Evolutionary conservation across 2,888 invertebrate genomes (phyloP).

Genomic region (Bursaphelenchus okinawaensis): DNA sequence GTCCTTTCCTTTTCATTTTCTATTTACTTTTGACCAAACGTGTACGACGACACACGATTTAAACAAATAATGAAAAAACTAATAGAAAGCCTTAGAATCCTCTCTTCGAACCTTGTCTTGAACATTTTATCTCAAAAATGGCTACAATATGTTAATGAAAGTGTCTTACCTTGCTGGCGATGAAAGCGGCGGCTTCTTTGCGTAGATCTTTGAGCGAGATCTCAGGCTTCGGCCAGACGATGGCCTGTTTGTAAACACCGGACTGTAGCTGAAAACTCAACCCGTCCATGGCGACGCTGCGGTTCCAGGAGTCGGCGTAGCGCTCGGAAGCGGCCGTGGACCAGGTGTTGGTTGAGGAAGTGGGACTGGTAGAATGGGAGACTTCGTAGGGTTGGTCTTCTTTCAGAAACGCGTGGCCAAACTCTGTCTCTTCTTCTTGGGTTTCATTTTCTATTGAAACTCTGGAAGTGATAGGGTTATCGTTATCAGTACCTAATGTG

Average conservation of each 20-base stretch:
- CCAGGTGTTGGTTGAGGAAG: not conserved
- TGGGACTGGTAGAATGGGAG: not conserved
- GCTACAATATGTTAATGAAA: too few relatives aligned
- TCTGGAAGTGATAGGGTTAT: not conserved
- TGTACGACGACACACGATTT: too few relatives aligned
- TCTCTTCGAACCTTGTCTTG: too few relatives aligned
- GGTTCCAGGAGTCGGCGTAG: not conserved
- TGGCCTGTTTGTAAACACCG: slow-evolving; percentile 24
- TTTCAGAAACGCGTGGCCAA: not conserved
- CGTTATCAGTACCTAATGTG: too few relatives aligned
- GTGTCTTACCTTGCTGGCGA: slow-evolving; percentile 45
- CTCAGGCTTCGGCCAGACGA: slow-evolving; percentile 26
- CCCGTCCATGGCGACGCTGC: slow-evolving; percentile 32
- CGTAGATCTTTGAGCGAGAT: slow-evolving; percentile 53
- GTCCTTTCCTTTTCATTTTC: too few relatives aligned
- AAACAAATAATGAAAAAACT: too few relatives aligned
- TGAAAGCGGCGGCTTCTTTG: slow-evolving; percentile 47
- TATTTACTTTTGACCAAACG: too few relatives aligned
- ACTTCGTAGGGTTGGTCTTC: not conserved
- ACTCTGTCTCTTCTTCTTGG: not conserved
- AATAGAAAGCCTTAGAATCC: too few relatives aligned
- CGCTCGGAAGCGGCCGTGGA: not conserved
- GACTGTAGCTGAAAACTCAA: slow-evolving; percentile 47
- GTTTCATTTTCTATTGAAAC: not conserved
- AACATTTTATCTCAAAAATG: too few relatives aligned